These are phyloP conservation scores for Neomorphus geoffroyi DNA, from an alignment of 2,797 vertebrate genomes.

Conservation along the genomic window DNA sequence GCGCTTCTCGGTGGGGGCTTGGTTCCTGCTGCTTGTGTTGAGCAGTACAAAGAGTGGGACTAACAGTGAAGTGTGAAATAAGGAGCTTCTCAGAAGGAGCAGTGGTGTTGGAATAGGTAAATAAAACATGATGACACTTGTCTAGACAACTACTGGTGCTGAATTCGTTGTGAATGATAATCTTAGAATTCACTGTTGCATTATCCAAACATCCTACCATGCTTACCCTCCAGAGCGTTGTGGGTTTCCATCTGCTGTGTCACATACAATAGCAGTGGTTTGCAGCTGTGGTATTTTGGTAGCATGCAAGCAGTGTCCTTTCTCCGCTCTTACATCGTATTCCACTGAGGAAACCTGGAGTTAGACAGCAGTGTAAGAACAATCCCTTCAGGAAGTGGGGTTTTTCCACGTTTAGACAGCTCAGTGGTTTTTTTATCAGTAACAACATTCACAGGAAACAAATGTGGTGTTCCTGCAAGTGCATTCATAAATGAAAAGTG, in stretches of 20 bases:
- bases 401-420: neutral
- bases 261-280: neutral
- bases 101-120: neutral
- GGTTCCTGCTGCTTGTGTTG: neutral
- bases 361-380: neutral
- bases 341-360: neutral
- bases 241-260: neutral
- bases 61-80: constrained; percentile 24
- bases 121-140: constrained; percentile 41
- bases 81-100: constrained; percentile 1
- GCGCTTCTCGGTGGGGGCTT: neutral
- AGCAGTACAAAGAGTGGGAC: neutral
- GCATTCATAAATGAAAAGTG: neutral
- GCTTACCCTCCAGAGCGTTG: neutral
- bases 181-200: neutral
- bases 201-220: neutral
- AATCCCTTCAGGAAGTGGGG: neutral
- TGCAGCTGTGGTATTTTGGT: neutral
- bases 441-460: neutral
- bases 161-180: constrained; percentile 26
- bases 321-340: neutral
- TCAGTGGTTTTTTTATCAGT: neutral
- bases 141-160: neutral
- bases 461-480: neutral
- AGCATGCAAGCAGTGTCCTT: neutral